Conservation (phyloP, 53 echinoderm and acorn worm species). For the Astropecten irregularis region DNA sequence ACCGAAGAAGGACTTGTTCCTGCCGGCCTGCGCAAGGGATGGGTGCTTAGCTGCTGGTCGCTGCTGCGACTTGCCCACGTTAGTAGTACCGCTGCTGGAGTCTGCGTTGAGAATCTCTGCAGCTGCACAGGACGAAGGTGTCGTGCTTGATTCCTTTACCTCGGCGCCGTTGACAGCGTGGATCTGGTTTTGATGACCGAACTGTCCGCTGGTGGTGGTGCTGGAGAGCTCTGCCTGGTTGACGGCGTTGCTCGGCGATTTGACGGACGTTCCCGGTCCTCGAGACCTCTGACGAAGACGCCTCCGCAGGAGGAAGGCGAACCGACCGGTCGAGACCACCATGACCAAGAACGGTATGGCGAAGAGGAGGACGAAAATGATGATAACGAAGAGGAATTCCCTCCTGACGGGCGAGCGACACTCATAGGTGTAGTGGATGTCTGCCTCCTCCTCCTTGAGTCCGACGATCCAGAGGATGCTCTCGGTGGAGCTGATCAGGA, state of each 20-base stretch:
- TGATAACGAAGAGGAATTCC: constrained; percentile 4
- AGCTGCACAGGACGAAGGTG: too few species aligned
- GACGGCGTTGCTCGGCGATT: not conserved
- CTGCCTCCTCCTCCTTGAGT: not conserved
- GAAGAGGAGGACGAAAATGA: constrained; percentile 24
- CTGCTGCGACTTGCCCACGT: too few species aligned
- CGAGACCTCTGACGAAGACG: constrained; percentile 28
- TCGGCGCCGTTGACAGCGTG: not conserved
- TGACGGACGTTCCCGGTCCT: not conserved
- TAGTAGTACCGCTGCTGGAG: not conserved
- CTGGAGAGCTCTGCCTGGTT: not conserved
- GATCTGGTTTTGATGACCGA: constrained; percentile 14
- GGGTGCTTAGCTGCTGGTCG: constrained; percentile 1
- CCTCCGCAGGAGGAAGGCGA: constrained; percentile 39
- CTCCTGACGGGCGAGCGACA: constrained; percentile 27
- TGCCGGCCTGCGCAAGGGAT: constrained; percentile 17
- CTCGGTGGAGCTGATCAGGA: constrained; percentile 39
- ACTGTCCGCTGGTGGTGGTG: not conserved
- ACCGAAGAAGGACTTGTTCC: constrained; percentile 43
- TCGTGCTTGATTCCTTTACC: too few species aligned
- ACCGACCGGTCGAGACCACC: constrained; percentile 12
- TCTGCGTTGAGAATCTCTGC: not conserved
- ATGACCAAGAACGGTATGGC: constrained; percentile 24
- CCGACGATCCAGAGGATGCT: constrained; percentile 31
- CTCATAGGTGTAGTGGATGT: constrained; percentile 5